Evolutionary conservation across 2,888 invertebrate genomes (phyloP), one percentile per base, ranked within the genome.

Genomic region (Dolichopus griseipennis): DNA sequence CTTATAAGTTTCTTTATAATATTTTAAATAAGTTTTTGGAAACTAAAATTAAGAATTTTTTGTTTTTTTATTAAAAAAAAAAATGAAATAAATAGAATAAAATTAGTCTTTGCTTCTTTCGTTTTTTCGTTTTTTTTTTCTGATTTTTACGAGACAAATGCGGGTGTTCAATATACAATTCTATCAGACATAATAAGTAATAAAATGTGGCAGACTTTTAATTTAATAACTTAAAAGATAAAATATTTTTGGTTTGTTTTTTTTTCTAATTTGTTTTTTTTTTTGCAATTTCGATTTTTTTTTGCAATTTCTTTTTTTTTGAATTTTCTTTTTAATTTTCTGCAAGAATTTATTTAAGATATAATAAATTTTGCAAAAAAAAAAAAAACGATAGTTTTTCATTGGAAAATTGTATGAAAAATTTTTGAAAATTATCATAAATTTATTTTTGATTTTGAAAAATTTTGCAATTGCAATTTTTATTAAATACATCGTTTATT

Each of bases 141-240:
- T 18, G 6, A 12, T 52, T 52, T 52, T 52, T 52, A 52, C 52
- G 52, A 52, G 52, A 52, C 52, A n/a, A 52, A 9, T 52, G 52
- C 52, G 52, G 52, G 52, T 52, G 52, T 52, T 52, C 18, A 18
- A 52, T 15, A 52, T 52, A 12, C 52, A 52, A 5, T 52, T 52
- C 52, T 5, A 2, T 52, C 18, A 52, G 52, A 52, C 52, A 52
- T 52, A 52, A 52, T 52, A 52, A 52, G 18, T 52, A 52, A 52
- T 52, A 52, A 52, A 52, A 52, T 52, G 15, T 52, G 52, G 52
- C 52, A 52, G 52, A 52, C 52, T 52, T 52, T 52, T 52, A 52
- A 52, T 52, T 52, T 52, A 52, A 52, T 52, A 52, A 52, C 52
- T 12, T 18, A 52, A 52, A 52, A 18, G 52, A 52, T 52, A 18